Evolutionary conservation across 2,888 invertebrate genomes (phyloP).

Genomic region (Agrochola lota): DNA sequence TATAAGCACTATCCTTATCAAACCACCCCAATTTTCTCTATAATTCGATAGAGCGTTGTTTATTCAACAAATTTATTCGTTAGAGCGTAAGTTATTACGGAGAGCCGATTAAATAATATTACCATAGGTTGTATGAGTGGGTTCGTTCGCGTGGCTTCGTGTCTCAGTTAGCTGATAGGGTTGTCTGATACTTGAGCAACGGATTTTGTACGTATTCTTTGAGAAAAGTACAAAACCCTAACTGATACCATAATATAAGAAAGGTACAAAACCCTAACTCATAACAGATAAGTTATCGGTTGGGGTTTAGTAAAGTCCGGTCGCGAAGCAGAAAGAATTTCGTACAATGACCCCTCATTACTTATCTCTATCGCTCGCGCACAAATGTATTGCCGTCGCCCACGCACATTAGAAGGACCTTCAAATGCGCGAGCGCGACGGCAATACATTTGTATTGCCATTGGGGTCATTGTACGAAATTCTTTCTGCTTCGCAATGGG

Average conservation of each 20-base stretch:
- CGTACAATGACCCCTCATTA: no score
- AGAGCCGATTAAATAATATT: constrained; percentile 67
- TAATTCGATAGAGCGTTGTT: constrained; percentile 59
- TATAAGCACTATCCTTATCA: constrained; percentile 52
- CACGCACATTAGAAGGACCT: no score
- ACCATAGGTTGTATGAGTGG: constrained; percentile 49
- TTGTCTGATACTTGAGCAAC: constrained; percentile 21
- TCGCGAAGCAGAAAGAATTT: no score
- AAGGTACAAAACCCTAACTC: no score
- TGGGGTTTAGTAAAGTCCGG: not conserved
- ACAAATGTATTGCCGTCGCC: no score
- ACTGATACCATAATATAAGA: not conserved
- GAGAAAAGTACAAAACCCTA: no score
- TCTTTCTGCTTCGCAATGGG: not conserved
- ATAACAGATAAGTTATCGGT: not conserved
- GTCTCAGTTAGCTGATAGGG: constrained; percentile 52
- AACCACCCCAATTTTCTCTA: constrained; percentile 46
- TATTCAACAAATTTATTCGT: constrained; percentile 63
- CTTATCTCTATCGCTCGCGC: no score
- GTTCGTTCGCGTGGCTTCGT: constrained; percentile 41
- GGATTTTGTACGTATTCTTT: constrained; percentile 3
- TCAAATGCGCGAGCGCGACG: no score
- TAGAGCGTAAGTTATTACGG: constrained; percentile 63
- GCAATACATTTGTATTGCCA: no score
- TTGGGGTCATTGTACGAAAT: no score